These are phyloP conservation scores for Onychomys torridus DNA, from an alignment of 2,797 vertebrate species.

Conservation along the genomic window DNA sequence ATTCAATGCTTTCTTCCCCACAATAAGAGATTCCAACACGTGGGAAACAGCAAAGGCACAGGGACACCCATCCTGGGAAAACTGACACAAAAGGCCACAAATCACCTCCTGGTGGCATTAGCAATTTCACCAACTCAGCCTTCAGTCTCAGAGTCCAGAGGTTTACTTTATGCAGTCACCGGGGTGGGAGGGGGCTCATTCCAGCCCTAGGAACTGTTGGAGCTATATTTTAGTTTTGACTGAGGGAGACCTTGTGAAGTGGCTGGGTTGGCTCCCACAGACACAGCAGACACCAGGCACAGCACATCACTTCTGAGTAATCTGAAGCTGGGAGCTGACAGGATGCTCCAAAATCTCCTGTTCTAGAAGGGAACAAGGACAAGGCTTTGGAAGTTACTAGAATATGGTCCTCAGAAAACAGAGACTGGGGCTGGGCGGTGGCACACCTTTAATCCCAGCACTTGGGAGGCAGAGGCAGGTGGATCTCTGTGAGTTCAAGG, in stretches of 20 bases:
- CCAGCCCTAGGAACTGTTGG: not conserved
- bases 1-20: not conserved
- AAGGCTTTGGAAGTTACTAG: not conserved
- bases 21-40: not conserved
- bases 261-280: not conserved
- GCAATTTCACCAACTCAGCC: not conserved
- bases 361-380: not conserved
- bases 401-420: not conserved
- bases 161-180: not conserved
- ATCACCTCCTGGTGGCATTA: not conserved
- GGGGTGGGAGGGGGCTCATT: not conserved
- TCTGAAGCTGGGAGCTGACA: not conserved
- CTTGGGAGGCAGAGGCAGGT: too few relatives aligned
- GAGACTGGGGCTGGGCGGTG: too few relatives aligned
- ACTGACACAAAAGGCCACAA: not conserved
- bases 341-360: not conserved
- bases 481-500: too few relatives aligned
- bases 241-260: not conserved
- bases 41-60: not conserved
- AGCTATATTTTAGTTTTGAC: not conserved
- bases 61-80: too few relatives aligned
- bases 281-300: not conserved
- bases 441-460: too few relatives aligned
- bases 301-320: too few relatives aligned
- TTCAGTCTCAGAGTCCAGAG: not conserved